These are phyloP conservation scores for Pollenia griseotomentosa DNA, from an alignment of 2,888 invertebrate species.

Conservation along the genomic window DNA sequence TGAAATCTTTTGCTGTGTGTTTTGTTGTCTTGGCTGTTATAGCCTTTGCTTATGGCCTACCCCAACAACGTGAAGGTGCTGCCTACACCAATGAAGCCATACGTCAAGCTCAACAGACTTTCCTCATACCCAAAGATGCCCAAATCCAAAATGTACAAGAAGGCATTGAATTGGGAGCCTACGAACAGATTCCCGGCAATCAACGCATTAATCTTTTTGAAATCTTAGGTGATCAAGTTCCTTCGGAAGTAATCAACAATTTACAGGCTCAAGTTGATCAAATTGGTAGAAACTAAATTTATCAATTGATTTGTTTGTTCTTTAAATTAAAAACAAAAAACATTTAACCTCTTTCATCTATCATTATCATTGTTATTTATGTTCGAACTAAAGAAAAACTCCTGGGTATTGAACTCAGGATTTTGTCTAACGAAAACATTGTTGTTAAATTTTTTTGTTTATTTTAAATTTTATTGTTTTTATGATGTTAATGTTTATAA, in stretches of 20 bases:
- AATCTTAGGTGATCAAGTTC: conserved; percentile 93
- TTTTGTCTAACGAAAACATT: conserved; percentile 8
- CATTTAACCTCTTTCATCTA: not conserved
- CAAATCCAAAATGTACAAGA: conserved; percentile 94
- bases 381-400: conserved; percentile 6
- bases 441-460: conserved; percentile 43
- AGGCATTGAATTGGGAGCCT: conserved; percentile 93
- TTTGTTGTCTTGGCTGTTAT: conserved; percentile 74
- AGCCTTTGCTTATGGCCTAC: conserved; percentile 76
- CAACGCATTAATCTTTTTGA: conserved; percentile 93
- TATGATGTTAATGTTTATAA: not conserved
- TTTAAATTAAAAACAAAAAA: not conserved
- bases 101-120: conserved; percentile 93
- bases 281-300: conserved; percentile 88
- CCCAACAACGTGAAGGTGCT: conserved; percentile 91
- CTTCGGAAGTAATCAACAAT: conserved; percentile 94
- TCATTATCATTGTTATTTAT: conserved; percentile 50
- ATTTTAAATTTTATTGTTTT: conserved; percentile 31
- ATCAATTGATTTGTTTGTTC: conserved; percentile 10
- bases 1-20: conserved; percentile 74
- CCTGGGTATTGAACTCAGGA: not conserved
- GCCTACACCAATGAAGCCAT: conserved; percentile 94
- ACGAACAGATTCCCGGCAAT: conserved; percentile 93
- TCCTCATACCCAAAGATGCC: conserved; percentile 93
- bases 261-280: conserved; percentile 93